Percentiles rank a stretch among this genome's conserved stretches.
Conservation (phyloP, 2,113 vertebrate species). For the Toxotes chatareus region DNA sequence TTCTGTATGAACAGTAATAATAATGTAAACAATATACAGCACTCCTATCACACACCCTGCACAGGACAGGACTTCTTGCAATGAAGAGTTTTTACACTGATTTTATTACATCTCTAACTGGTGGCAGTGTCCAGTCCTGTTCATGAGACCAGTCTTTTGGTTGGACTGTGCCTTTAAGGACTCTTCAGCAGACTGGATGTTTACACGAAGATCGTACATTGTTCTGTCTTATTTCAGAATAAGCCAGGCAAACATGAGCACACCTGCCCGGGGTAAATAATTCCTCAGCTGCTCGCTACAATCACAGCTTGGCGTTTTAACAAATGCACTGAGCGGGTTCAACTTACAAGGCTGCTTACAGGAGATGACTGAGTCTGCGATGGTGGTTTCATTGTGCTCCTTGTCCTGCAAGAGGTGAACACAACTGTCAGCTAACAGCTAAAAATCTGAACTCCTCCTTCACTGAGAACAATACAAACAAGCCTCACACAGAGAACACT, state of each 20-base stretch:
- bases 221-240: neutral
- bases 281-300: neutral
- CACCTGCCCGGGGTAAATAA: neutral
- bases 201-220: neutral
- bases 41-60: no score
- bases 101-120: neutral
- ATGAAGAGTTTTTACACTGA: neutral
- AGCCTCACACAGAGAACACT: neutral
- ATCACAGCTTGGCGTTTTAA: neutral
- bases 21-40: no score
- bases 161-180: neutral
- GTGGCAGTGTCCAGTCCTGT: no score
- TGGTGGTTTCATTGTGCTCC: constrained; percentile 87
- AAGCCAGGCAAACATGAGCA: neutral
- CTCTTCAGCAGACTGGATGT: neutral
- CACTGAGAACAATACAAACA: constrained; percentile 45
- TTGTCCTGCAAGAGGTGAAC: constrained; percentile 75
- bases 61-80: no score
- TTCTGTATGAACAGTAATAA: no score
- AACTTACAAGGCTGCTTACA: constrained; percentile 73
- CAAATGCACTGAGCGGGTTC: neutral
- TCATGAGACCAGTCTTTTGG: no score
- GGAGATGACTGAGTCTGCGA: constrained; percentile 78
- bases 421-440: neutral
- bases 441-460: neutral